Conservation (phyloP, 2,888 invertebrate genomes). For the Drosophila algonquin region DNA sequence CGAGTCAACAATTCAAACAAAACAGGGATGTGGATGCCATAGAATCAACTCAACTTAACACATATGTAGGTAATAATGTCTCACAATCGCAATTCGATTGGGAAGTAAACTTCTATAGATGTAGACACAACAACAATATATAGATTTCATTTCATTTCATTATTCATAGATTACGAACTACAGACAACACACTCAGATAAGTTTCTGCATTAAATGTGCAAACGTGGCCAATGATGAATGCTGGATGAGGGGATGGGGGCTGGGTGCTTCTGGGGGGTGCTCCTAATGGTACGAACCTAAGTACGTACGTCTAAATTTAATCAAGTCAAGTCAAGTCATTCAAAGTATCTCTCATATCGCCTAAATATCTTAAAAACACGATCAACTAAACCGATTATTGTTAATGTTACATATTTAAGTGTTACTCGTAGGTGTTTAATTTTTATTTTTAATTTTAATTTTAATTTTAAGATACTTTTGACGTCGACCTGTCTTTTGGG, state of each 20-base stretch:
- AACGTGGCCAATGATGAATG: conserved; percentile 29
- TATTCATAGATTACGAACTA: conserved; percentile 45
- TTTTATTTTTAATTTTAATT: conserved; percentile 15
- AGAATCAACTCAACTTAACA: conserved; percentile 39
- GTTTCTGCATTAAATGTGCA: conserved; percentile 25
- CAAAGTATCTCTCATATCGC: conserved; percentile 43
- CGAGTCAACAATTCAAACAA: conserved; percentile 57
- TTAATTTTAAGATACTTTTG: conserved; percentile 18
- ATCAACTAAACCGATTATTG: conserved; percentile 49
- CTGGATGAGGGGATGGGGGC: conserved; percentile 12
- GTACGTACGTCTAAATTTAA: conserved; percentile 43
- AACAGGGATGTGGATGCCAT: conserved; percentile 49
- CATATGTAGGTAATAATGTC: neutral
- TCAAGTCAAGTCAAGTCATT: conserved; percentile 55
- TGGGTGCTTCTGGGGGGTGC: conserved; percentile 13
- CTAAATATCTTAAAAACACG: conserved; percentile 60
- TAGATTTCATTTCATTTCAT: conserved; percentile 26
- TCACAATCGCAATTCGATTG: conserved; percentile 23
- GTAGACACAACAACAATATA: conserved; percentile 76
- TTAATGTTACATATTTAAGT: conserved; percentile 45
- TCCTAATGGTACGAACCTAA: conserved; percentile 19
- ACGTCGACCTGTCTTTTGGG: conserved; percentile 20
- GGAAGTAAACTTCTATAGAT: conserved; percentile 36
- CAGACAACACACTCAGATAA: conserved; percentile 41
- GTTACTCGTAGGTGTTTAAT: conserved; percentile 33